Conservation (phyloP, 2,113 vertebrate species). For the Halcyon malimbica region DNA sequence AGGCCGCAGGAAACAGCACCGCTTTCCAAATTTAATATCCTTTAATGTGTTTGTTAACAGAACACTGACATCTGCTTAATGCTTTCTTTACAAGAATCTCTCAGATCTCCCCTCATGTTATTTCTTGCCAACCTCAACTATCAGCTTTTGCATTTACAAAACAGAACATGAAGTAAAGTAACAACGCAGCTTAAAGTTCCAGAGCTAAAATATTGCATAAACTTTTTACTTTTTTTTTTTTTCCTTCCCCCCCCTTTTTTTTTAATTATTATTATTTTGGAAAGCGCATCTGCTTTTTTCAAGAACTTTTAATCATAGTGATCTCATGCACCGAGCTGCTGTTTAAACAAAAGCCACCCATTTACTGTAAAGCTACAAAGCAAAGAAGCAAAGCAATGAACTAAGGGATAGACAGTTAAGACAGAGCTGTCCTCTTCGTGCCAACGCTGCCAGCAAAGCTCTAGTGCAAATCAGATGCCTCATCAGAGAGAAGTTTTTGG, state of each 20-base stretch:
- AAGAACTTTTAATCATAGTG: not conserved
- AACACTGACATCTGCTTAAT: not conserved
- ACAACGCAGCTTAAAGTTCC: not conserved
- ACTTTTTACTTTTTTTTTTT: no score
- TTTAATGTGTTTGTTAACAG: conserved; percentile 34
- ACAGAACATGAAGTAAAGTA: not conserved
- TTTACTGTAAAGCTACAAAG: not conserved
- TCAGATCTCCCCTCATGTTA: not conserved
- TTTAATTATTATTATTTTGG: not conserved
- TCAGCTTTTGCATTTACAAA: not conserved
- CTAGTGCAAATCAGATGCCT: not conserved
- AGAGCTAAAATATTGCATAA: not conserved
- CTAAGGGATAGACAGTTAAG: not conserved
- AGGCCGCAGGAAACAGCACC: not conserved
- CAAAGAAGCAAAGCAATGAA: not conserved
- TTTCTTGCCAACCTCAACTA: not conserved
- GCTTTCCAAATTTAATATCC: not conserved
- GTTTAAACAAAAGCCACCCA: not conserved
- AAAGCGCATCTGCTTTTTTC: not conserved
- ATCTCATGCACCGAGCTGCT: not conserved
- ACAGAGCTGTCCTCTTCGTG: not conserved
- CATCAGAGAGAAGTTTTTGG: not conserved
- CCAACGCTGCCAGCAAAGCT: not conserved
- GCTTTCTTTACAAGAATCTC: not conserved
- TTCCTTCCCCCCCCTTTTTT: no score